A percentile compares a stretch with the other conserved stretches of the same genome.
Conservation (phyloP, 2,888 invertebrate genomes). For the Apantesis nais region DNA sequence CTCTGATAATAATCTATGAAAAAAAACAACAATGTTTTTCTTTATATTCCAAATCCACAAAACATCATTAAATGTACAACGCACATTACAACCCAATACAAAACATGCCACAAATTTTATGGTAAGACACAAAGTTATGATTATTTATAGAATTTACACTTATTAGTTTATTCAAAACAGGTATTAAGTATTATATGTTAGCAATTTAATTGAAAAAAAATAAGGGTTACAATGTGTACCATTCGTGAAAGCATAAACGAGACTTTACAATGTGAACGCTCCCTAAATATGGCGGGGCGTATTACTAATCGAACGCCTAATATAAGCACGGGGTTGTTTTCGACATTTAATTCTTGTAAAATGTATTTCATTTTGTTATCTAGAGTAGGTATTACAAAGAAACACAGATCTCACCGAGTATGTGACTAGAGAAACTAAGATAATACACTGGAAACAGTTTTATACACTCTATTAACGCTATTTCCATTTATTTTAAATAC, state of each 20-base stretch:
- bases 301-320: conserved; percentile 62
- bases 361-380: conserved; percentile 53
- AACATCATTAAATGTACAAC: no score
- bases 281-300: conserved; percentile 48
- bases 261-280: conserved; percentile 1
- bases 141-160: neutral
- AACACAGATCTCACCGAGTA: conserved; percentile 43
- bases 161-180: neutral
- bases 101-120: neutral
- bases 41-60: neutral
- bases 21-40: neutral
- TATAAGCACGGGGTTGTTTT: conserved; percentile 64
- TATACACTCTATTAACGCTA: conserved; percentile 64
- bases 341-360: conserved; percentile 52
- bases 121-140: neutral
- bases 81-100: no score
- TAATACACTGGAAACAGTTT: conserved; percentile 53
- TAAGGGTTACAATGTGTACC: neutral
- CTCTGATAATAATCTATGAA: neutral
- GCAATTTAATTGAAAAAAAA: no score
- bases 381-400: conserved; percentile 30
- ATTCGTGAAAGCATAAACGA: neutral
- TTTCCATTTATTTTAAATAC: conserved; percentile 55
- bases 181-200: neutral
- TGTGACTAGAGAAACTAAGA: conserved; percentile 63